A percentile compares a stretch with the other conserved stretches of the same genome.
These are phyloP conservation scores for Gyrodactylus salaris DNA, from an alignment of 1,140 invertebrate species.

Conservation along the genomic window DNA sequence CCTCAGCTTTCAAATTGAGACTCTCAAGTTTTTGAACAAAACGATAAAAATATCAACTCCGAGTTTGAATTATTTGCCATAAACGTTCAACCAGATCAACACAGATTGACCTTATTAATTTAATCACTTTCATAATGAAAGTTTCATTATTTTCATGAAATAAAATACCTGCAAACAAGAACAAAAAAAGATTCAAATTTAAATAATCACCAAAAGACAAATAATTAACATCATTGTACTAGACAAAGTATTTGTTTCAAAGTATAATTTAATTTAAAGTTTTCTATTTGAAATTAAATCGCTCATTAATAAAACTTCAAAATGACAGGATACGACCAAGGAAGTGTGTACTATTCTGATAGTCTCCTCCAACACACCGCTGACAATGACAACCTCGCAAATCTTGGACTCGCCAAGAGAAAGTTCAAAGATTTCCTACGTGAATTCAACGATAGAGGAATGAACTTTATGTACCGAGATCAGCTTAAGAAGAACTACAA, in stretches of 20 bases:
- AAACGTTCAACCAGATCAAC: background rate
- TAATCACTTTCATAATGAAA: no score
- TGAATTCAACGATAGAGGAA: background rate
- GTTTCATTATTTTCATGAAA: no score
- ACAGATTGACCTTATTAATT: no score
- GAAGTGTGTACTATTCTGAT: background rate
- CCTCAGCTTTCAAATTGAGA: no score
- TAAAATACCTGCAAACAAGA: no score
- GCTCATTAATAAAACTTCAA: background rate
- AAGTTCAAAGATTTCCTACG: constrained; percentile 1
- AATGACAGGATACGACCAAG: constrained; percentile 3
- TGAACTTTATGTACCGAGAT: constrained; percentile 4
- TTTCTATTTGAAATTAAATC: background rate
- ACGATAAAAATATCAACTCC: no score
- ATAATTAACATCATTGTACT: no score
- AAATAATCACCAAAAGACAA: no score
- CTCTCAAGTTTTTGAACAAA: no score
- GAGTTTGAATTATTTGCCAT: constrained; percentile 8
- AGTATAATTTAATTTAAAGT: background rate
- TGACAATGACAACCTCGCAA: background rate
- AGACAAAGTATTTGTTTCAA: background rate
- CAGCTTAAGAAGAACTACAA: constrained; percentile 1
- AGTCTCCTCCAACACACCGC: background rate
- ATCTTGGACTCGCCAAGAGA: background rate
- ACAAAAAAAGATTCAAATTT: no score